phyloP scores from a whole-genome alignment of 2,113 vertebrate genomes.

The Rhinoderma darwinii region DNA sequence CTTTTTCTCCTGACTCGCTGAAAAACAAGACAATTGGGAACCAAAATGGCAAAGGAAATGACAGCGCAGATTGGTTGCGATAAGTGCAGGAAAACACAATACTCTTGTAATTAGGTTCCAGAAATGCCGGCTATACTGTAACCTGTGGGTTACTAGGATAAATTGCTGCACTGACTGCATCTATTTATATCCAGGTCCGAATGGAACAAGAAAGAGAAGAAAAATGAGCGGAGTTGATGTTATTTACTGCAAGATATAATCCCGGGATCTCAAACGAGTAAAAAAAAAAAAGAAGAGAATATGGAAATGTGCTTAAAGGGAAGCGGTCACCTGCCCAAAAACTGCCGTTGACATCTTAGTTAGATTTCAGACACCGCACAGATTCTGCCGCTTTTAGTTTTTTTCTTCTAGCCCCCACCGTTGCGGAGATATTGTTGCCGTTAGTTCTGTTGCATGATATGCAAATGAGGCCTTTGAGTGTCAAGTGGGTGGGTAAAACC shows the following conservation, averaged over 20 bases:
- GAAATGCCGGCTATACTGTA: neutral
- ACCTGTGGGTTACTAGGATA: neutral
- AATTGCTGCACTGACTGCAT: neutral
- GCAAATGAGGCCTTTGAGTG: too few relatives aligned
- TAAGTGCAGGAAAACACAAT: neutral
- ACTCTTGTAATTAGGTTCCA: neutral
- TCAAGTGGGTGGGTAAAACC: too few relatives aligned
- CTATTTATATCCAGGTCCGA: neutral
- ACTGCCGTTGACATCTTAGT: too few relatives aligned
- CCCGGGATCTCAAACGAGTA: neutral
- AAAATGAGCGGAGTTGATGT: neutral
- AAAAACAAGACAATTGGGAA: slow-evolving; percentile 1
- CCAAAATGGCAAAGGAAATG: neutral
- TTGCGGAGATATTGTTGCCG: too few relatives aligned
- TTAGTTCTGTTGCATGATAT: too few relatives aligned
- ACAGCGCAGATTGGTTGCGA: neutral
- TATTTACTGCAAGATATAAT: neutral
- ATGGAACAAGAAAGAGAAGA: neutral
- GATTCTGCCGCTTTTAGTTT: too few relatives aligned
- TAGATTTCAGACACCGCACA: too few relatives aligned
- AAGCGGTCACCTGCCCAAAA: too few relatives aligned
- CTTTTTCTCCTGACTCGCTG: neutral
- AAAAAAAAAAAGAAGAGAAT: too few relatives aligned
- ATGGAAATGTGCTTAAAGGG: too few relatives aligned
- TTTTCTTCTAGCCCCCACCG: too few relatives aligned